Percentiles rank a stretch among this genome's conserved stretches.
phyloP scores from a whole-genome alignment of 2,888 invertebrate species.

The Cabera pusaria region DNA sequence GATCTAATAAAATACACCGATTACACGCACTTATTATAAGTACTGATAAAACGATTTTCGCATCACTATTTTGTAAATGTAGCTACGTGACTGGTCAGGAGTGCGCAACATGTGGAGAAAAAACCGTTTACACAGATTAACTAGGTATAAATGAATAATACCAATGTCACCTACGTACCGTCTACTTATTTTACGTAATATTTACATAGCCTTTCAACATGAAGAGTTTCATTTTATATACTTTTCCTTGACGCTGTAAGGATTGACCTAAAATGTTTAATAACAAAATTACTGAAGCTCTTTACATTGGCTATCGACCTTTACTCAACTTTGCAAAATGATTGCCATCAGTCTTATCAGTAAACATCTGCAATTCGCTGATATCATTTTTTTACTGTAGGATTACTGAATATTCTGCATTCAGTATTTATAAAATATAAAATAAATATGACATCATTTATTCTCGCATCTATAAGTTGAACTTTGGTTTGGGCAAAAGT shows the following conservation, averaged over 20 bases:
- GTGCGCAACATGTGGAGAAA: slow-evolving; percentile 26
- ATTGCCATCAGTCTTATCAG: slow-evolving; percentile 14
- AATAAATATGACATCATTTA: too few species aligned
- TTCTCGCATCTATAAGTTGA: too few species aligned
- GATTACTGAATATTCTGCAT: too few species aligned
- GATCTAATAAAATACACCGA: too few species aligned
- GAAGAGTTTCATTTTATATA: too few species aligned
- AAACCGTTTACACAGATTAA: slow-evolving; percentile 29
- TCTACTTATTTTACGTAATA: slow-evolving; percentile 12
- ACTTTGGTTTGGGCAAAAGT: too few species aligned
- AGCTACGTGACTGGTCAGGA: slow-evolving; percentile 15
- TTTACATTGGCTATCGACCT: slow-evolving; percentile 2
- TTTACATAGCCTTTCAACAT: slow-evolving; percentile 11
- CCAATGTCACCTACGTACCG: slow-evolving; percentile 25
- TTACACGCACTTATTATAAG: too few species aligned
- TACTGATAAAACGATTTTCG: background rate
- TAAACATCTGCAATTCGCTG: slow-evolving; percentile 8
- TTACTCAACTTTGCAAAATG: slow-evolving; percentile 15
- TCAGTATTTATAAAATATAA: too few species aligned
- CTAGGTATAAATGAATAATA: slow-evolving; percentile 25
- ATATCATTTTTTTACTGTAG: slow-evolving; percentile 10
- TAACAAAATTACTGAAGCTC: too few species aligned
- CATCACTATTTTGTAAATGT: slow-evolving; percentile 1
- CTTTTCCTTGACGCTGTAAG: too few species aligned
- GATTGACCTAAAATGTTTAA: too few species aligned